A percentile compares a stretch with the other conserved stretches of the same genome.
These are phyloP conservation scores for Drosophila punjabiensis DNA, from an alignment of 1,140 invertebrate genomes.

Conservation along the genomic window DNA sequence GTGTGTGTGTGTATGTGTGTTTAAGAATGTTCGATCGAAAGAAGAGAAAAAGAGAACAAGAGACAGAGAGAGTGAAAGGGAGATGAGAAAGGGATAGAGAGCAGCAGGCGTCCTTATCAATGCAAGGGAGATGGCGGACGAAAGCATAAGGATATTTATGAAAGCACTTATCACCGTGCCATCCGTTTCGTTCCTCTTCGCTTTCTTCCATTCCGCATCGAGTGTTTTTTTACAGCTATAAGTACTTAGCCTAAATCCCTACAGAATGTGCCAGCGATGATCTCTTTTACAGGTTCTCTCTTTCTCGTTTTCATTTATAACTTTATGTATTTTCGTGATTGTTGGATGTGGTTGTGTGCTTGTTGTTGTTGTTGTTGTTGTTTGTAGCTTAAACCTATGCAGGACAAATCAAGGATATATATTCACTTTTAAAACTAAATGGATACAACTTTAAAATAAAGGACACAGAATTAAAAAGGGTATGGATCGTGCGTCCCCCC, in stretches of 20 bases:
- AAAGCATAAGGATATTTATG: conserved; percentile 15
- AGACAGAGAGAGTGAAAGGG: neutral
- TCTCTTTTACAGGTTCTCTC: conserved; percentile 16
- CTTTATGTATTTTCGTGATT: conserved; percentile 29
- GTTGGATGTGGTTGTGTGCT: conserved; percentile 12
- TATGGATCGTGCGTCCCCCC: neutral
- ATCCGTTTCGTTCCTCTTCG: conserved; percentile 13
- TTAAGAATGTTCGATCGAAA: conserved; percentile 16
- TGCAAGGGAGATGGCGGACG: conserved; percentile 4
- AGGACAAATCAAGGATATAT: conserved; percentile 25
- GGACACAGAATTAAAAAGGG: conserved; percentile 14
- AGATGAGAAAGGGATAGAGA: conserved; percentile 16
- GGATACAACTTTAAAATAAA: conserved; percentile 33
- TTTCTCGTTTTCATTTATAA: conserved; percentile 11
- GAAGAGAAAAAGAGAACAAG: neutral
- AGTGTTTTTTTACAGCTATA: conserved; percentile 24
- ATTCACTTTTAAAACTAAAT: conserved; percentile 6
- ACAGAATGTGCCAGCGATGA: conserved; percentile 44
- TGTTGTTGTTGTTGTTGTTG: neutral
- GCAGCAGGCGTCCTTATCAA: conserved; percentile 3
- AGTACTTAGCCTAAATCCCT: conserved; percentile 41
- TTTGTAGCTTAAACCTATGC: conserved; percentile 30
- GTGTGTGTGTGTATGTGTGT: conserved; percentile 3
- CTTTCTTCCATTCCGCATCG: neutral
- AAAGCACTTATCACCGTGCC: conserved; percentile 33